Evolutionary conservation across 2,888 invertebrate species (phyloP), one percentile per base, ranked within the genome.

Genomic region (Druceiella hillmani): DNA sequence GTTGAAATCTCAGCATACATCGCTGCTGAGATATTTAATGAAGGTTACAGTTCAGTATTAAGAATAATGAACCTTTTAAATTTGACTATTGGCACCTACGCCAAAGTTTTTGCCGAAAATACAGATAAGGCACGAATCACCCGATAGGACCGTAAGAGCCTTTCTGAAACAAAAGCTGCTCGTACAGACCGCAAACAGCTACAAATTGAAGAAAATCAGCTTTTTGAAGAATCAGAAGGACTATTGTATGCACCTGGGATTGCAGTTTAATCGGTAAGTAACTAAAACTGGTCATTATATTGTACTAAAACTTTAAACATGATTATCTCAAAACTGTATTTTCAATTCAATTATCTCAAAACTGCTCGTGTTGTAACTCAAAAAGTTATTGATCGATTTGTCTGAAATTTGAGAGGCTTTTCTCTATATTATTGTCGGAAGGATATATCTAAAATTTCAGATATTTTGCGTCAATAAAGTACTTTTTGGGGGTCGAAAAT

Each of bases 141-240:
- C 16, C 12, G 9, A 31, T 20, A 31, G 31, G 9, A 31, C 11
- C 31, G 31, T 14, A 31, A 31, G 16, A 31, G 31, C 16, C 31
- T 31, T 31, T 31, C 16, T 7, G 16, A 31, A 31, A 31, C 31
- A 15, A 31, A 31, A 31, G 16, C 12, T 9, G 31, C 31, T 31
- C 31, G 31, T 16, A 31, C 31, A 31, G 16, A n/a, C 11, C 31
- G 31, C 14, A 31, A 15, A 15, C 16, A 15, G 15, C 31, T 10
- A 16, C 31, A 31, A 16, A 13, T 16, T 3, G 31, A 4, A 31
- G 16, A 31, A 9, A 31, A 31, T 16, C 31, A 31, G 16, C 31
- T 31, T 15, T n/a, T 31, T 31, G 31, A 15, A 9, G 16, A 31
- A 12, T 9, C 10, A 7, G 31, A 15, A 31, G 31, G 31, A 15